phyloP scores from a whole-genome alignment of 1,140 invertebrate species.

The Anastrepha ludens region DNA sequence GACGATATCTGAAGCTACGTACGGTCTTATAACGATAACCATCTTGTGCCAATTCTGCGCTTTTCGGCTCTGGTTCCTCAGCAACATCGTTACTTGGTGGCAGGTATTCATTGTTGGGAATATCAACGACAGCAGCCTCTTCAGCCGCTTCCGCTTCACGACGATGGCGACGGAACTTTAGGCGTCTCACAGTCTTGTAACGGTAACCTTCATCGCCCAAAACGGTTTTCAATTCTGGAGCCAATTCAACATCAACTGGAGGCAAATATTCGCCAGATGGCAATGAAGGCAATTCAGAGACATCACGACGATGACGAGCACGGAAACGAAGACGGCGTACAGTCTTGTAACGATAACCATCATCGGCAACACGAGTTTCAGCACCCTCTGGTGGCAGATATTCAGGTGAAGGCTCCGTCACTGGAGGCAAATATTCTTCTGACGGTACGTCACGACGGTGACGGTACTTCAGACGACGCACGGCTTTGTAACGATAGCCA shows the following conservation, averaged over 20 bases:
- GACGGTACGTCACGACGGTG: conserved; percentile 66
- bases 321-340: conserved; percentile 69
- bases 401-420: conserved; percentile 57
- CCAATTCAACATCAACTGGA: conserved; percentile 67
- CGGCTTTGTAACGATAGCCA: conserved; percentile 70
- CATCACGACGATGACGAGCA: conserved; percentile 69
- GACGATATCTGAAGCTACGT: conserved; percentile 68
- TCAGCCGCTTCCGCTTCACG: conserved; percentile 62
- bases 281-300: conserved; percentile 61
- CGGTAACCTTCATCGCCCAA: conserved; percentile 68
- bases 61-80: conserved; percentile 59
- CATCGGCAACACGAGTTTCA: conserved; percentile 66
- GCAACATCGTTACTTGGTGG: conserved; percentile 63
- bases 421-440: conserved; percentile 67
- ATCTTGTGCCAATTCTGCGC: conserved; percentile 67
- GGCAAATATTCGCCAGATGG: conserved; percentile 67
- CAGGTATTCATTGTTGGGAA: conserved; percentile 64
- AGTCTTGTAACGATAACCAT: conserved; percentile 72
- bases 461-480: conserved; percentile 64
- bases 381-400: conserved; percentile 69
- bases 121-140: conserved; percentile 40
- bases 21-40: conserved; percentile 72
- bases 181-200: conserved; percentile 69
- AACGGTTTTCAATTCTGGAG: conserved; percentile 67
- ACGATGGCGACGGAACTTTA: conserved; percentile 68